Conservation (phyloP, 1,140 invertebrate genomes). For the Orussus abietinus region DNA sequence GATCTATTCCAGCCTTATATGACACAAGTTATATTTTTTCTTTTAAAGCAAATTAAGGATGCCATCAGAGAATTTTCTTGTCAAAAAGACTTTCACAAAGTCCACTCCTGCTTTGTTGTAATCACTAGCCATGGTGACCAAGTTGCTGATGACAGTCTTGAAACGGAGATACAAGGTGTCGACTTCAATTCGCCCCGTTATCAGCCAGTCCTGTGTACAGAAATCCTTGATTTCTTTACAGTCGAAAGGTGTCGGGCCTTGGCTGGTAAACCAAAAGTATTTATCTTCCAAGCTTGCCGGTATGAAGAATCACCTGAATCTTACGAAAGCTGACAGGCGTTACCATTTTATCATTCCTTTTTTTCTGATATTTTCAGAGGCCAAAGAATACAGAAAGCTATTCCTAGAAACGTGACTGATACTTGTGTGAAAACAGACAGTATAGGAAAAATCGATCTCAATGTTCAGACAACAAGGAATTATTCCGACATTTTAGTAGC, state of each 20-base stretch:
- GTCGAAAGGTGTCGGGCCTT: constrained; percentile 58
- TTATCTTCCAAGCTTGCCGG: constrained; percentile 75
- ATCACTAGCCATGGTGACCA: constrained; percentile 59
- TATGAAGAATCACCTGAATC: constrained; percentile 20
- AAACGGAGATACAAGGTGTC: constrained; percentile 34
- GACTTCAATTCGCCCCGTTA: constrained; percentile 22
- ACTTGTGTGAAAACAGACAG: constrained; percentile 8
- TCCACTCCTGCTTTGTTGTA: constrained; percentile 57
- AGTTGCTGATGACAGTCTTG: constrained; percentile 25
- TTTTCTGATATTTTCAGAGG: constrained; percentile 19
- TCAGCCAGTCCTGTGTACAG: constrained; percentile 32
- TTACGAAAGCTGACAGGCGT: not conserved
- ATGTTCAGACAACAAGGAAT: constrained; percentile 35
- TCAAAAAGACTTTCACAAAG: constrained; percentile 33
- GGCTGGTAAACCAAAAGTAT: constrained; percentile 69
- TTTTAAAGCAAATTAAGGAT: constrained; percentile 42
- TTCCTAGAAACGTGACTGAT: constrained; percentile 19
- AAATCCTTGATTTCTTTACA: constrained; percentile 61
- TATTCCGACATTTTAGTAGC: constrained; percentile 64
- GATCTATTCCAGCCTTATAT: constrained; percentile 4
- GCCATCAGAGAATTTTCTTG: constrained; percentile 40
- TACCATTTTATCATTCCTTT: constrained; percentile 6
- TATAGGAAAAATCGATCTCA: constrained; percentile 1
- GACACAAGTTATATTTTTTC: constrained; percentile 6
- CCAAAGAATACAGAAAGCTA: constrained; percentile 13